A percentile compares a stretch with the other conserved stretches of the same genome.
Conservation (phyloP, 2,113 vertebrate species). For the Rhinolophus ferrumequinum region DNA sequence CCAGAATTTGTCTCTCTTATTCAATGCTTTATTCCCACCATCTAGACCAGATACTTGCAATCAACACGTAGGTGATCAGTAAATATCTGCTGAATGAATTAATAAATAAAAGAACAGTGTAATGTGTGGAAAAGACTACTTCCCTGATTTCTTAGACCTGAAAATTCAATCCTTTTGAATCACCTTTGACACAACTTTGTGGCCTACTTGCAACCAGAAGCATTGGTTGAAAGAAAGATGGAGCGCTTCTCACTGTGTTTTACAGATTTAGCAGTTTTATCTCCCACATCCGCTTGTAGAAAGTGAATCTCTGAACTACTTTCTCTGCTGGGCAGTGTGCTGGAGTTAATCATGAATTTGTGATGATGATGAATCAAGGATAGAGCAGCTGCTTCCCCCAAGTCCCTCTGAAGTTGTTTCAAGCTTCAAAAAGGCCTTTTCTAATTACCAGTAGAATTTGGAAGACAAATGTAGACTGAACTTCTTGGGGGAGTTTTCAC, state of each 20-base stretch:
- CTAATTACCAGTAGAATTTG: background rate
- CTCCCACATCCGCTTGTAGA: background rate
- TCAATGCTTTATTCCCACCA: background rate
- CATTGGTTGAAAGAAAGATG: background rate
- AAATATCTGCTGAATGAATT: background rate
- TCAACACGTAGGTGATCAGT: background rate
- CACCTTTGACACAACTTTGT: background rate
- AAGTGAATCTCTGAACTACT: constrained; percentile 34
- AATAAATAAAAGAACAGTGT: background rate
- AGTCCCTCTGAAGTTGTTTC: background rate
- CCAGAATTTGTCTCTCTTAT: background rate
- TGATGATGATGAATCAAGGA: constrained; percentile 16
- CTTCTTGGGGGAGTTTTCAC: background rate
- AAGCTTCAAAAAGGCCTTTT: constrained; percentile 11
- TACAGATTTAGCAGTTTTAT: background rate
- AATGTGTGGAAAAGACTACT: background rate
- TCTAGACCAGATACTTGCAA: background rate
- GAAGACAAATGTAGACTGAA: background rate
- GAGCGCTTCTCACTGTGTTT: background rate
- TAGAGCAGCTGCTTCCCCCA: constrained; percentile 34
- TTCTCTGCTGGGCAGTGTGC: constrained; percentile 43
- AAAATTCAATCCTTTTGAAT: background rate
- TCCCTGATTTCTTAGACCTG: background rate
- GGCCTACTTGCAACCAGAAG: background rate
- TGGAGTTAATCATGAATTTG: background rate